Evolutionary conservation across 2,113 vertebrate species (phyloP), one percentile per base, ranked within the genome.

Genomic region (Pogonocichla stellata): DNA sequence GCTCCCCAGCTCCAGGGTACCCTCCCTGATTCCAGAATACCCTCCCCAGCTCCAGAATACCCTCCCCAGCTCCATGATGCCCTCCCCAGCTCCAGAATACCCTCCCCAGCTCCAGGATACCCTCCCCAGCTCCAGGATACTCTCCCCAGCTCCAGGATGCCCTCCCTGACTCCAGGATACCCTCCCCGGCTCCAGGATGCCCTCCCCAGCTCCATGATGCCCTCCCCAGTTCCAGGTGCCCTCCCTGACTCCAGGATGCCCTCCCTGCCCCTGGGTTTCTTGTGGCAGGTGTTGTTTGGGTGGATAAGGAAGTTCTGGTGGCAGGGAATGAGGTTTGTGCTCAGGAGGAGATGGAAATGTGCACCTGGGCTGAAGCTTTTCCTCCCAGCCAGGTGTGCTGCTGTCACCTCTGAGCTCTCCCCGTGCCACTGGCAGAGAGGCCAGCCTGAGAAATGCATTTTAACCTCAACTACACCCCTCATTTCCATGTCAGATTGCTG

Each of bases 391-490:
- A 66, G 84, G 34, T 31, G 67, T 56, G 72, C 74, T 84, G 29
- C 53, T 81, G 70, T 81, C 45, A 14, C 4, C 71, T 12, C 7
- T 26, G 54, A 22, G 65, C 73, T 61, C 61, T 58, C 26, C 33
- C 29, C 1, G 2, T 56, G 84, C n/a, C 40, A 5, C 33, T 51
- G 25, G 47, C 38, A 1, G 3, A 14, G 81, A 40, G 81, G 31
- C 62, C 36, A 5, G 6, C 5, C 8, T 6, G 17, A 50, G 40
- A 9, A 15, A 51, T 0, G 7, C 12, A 0, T 80, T 75, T 36
- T 29, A 38, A 33, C 57, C 64, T 75, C 13, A 23, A 0, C 75
- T 26, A 2, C 74, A 10, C 4, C 57, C 65, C 50, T 56, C 40
- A 26, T 79, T 75, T 74, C 79, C 93, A 50, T 7, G 42, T 6